phyloP scores from a whole-genome alignment of 2,797 vertebrate genomes.

The Hypotaenidia okinawae region DNA sequence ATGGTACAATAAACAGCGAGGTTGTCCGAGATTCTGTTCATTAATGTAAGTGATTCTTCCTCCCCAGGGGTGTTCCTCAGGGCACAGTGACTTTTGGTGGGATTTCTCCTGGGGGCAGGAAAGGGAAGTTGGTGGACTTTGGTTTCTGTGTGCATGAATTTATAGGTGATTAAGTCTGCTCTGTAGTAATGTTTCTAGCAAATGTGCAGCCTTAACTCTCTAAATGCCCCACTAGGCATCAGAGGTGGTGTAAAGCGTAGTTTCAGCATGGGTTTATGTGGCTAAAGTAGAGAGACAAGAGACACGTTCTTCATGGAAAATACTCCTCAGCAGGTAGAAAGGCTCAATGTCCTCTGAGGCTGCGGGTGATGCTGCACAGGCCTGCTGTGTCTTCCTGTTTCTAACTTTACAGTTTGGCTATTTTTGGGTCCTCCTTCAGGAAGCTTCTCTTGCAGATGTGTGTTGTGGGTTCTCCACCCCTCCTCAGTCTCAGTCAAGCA shows the following conservation, averaged over 20 bases:
- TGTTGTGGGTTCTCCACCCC: not conserved
- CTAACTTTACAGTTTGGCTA: not conserved
- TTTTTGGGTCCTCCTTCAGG: not conserved
- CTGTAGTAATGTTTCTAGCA: not conserved
- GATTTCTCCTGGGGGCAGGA: not conserved
- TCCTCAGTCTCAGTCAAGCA: not conserved
- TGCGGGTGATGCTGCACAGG: not conserved
- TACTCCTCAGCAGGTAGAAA: not conserved
- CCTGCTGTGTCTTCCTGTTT: not conserved
- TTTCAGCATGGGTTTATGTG: not conserved
- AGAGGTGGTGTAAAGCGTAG: not conserved
- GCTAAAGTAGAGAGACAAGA: not conserved
- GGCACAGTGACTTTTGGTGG: not conserved
- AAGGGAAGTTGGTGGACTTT: not conserved
- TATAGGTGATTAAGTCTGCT: not conserved
- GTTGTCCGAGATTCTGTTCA: not conserved
- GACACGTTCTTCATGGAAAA: not conserved
- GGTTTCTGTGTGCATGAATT: not conserved
- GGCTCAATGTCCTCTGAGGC: not conserved
- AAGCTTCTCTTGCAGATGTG: not conserved
- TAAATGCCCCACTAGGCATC: not conserved
- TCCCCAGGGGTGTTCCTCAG: not conserved
- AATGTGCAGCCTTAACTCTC: not conserved
- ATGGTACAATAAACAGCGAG: not conserved
- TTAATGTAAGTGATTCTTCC: not conserved